Evolutionary conservation across 2,797 vertebrate genomes (phyloP).

Genomic region (Danio albolineatus): DNA sequence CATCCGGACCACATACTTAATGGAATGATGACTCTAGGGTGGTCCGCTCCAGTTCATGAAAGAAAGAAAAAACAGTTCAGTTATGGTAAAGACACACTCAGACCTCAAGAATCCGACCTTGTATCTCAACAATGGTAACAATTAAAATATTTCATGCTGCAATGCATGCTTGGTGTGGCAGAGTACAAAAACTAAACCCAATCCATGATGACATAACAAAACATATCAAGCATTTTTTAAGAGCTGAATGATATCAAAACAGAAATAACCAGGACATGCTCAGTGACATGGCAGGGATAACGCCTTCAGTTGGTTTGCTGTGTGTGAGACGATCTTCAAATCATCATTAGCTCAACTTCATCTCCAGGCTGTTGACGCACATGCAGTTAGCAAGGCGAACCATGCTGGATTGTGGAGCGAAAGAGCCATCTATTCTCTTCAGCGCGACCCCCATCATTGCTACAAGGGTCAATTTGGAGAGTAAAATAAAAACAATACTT

Average conservation of each 20-base stretch:
- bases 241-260: slow-evolving; percentile 40
- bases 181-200: too few species aligned
- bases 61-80: too few species aligned
- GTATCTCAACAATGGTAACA: too few species aligned
- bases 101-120: too few species aligned
- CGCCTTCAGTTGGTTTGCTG: slow-evolving; percentile 44
- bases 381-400: slow-evolving; percentile 51
- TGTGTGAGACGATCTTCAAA: slow-evolving; percentile 54
- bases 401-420: slow-evolving; percentile 56
- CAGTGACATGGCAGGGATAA: slow-evolving; percentile 28
- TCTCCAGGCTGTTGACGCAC: slow-evolving; percentile 50
- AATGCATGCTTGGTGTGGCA: too few species aligned
- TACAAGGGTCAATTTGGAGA: slow-evolving; percentile 63
- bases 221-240: slow-evolving; percentile 17
- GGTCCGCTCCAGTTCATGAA: too few species aligned
- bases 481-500: slow-evolving; percentile 45
- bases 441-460: slow-evolving; percentile 41
- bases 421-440: slow-evolving; percentile 49
- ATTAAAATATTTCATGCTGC: too few species aligned
- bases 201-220: slow-evolving; percentile 49
- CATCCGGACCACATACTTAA: too few species aligned
- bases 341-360: slow-evolving; percentile 58
- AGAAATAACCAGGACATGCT: slow-evolving; percentile 42
- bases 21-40: too few species aligned
- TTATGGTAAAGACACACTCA: too few species aligned